These are phyloP conservation scores for Oikopleura albicans DNA, from an alignment of 23 tunicate genomes.

Conservation along the genomic window DNA sequence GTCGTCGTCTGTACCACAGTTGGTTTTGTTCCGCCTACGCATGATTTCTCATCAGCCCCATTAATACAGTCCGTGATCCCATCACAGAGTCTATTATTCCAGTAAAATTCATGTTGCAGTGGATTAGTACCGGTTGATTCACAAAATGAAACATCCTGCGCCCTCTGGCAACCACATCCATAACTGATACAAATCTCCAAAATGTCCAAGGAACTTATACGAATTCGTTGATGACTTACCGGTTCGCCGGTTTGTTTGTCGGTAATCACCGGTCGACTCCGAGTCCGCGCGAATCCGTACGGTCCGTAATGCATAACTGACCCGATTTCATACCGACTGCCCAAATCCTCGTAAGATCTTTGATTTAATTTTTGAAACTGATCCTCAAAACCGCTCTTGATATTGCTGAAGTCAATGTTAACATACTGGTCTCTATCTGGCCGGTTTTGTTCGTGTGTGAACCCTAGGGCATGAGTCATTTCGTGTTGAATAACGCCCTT, in stretches of 20 bases:
- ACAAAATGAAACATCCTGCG: not conserved
- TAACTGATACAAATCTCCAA: not conserved
- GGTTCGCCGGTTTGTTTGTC: not conserved
- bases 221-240: not conserved
- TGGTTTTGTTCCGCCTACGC: no score
- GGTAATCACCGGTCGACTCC: not conserved
- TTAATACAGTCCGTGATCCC: not conserved
- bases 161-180: not conserved
- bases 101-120: not conserved
- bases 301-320: not conserved
- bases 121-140: not conserved
- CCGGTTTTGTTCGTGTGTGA: not conserved
- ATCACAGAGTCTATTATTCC: not conserved
- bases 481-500: not conserved
- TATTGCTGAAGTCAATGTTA: not conserved
- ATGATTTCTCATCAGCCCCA: not conserved
- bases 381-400: not conserved
- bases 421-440: not conserved
- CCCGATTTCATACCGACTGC: not conserved
- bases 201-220: not conserved
- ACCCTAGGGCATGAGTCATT: not conserved
- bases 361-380: not conserved
- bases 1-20: no score
- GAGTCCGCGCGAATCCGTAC: not conserved
- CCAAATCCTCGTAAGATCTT: not conserved